Evolutionary conservation across 2,797 vertebrate species (phyloP).

Genomic region (Catamblyrhynchus diadema): DNA sequence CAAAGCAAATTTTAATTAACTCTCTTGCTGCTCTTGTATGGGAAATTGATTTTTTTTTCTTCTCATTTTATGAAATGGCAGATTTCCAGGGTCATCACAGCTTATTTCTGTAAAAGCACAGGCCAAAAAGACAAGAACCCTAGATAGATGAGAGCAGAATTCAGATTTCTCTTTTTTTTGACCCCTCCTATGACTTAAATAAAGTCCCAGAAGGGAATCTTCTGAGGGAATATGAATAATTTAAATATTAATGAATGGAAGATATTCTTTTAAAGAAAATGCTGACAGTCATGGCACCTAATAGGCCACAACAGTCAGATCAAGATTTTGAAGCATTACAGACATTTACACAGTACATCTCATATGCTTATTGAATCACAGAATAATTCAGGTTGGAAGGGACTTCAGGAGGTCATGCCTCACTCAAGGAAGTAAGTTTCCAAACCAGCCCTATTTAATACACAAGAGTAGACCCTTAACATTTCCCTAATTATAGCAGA

Average conservation of each 20-base stretch:
- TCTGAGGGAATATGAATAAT: conserved; percentile 30
- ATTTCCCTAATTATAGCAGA: background rate
- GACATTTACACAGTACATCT: background rate
- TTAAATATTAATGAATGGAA: conserved; percentile 29
- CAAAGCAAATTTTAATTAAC: conserved; percentile 39
- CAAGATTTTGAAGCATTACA: background rate
- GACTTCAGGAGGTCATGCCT: background rate
- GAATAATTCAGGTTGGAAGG: background rate
- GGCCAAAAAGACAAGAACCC: background rate
- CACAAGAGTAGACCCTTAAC: background rate
- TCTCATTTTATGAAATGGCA: background rate
- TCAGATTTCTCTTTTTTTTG: background rate
- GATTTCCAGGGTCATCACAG: conserved; percentile 1
- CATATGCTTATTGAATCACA: background rate
- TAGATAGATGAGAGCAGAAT: background rate
- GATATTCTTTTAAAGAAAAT: conserved; percentile 4
- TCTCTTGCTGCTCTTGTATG: background rate
- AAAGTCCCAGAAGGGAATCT: background rate
- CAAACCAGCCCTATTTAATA: background rate
- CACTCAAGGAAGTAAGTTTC: background rate
- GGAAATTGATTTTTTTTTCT: conserved; percentile 9
- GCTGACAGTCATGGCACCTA: background rate
- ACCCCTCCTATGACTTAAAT: background rate
- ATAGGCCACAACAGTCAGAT: background rate
- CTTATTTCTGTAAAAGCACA: conserved; percentile 22